These are phyloP conservation scores for Cataglyphis cursor DNA, from an alignment of 2,888 invertebrate species.

Conservation along the genomic window DNA sequence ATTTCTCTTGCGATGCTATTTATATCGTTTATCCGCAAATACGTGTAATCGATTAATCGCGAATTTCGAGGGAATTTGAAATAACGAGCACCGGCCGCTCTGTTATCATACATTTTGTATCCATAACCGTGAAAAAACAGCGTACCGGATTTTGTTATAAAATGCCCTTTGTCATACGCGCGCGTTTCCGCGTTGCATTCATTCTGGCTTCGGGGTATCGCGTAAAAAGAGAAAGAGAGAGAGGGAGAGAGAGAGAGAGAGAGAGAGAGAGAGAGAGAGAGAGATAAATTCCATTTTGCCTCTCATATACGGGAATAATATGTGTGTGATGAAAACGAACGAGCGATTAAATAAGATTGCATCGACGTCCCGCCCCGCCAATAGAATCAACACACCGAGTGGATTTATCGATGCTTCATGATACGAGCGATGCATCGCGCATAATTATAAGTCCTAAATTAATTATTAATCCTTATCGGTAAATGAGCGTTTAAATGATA, in stretches of 20 bases:
- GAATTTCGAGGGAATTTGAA: conserved; percentile 30
- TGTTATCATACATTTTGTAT: conserved; percentile 34
- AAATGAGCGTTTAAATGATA: conserved; percentile 51
- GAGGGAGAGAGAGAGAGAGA: too few relatives aligned
- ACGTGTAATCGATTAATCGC: conserved; percentile 22
- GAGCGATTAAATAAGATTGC: conserved; percentile 42
- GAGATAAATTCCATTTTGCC: conserved; percentile 28
- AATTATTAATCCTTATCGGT: conserved; percentile 56
- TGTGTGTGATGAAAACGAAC: conserved; percentile 19
- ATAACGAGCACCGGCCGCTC: conserved; percentile 11
- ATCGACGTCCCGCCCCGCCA: neutral
- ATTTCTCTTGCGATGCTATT: neutral
- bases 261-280: too few relatives aligned
- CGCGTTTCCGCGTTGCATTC: conserved; percentile 27
- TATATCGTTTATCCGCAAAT: neutral
- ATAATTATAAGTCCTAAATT: conserved; percentile 48
- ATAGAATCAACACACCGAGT: neutral
- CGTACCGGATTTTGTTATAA: conserved; percentile 32
- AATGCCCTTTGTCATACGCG: conserved; percentile 35
- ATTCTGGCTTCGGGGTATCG: conserved; percentile 27
- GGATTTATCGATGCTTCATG: conserved; percentile 21
- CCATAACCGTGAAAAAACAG: conserved; percentile 43
- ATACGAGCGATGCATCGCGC: conserved; percentile 25
- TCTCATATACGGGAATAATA: conserved; percentile 1
- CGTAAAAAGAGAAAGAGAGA: neutral